Percentiles rank a stretch among this genome's conserved stretches.
Conservation (phyloP, 2,113 vertebrate species). For the Dryoscopus gambensis region DNA sequence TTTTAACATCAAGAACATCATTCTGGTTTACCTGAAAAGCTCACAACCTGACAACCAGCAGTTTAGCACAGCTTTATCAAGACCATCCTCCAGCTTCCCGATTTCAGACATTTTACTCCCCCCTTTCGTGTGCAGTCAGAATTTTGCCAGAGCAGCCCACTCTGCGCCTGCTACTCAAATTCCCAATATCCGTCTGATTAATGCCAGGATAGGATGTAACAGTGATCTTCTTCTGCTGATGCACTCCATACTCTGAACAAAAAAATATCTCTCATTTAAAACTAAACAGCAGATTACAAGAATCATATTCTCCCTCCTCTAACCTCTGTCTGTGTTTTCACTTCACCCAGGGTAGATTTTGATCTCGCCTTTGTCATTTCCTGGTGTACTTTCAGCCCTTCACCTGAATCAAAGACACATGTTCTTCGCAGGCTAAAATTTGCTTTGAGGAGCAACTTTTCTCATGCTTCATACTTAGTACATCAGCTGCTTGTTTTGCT, state of each 20-base stretch:
- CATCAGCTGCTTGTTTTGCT: not conserved
- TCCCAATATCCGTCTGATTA: not conserved
- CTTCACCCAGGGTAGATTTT: not conserved
- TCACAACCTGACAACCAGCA: not conserved
- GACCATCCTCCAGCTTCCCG: not conserved
- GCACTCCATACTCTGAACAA: not conserved
- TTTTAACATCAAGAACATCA: rapidly evolving
- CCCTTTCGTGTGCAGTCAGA: not conserved
- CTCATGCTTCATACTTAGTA: not conserved
- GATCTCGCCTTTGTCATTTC: conserved; percentile 21
- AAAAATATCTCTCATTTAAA: not conserved
- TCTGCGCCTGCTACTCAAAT: not conserved
- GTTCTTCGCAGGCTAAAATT: not conserved
- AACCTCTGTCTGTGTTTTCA: not conserved
- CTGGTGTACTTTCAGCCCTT: not conserved
- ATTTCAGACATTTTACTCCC: not conserved
- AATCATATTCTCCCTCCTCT: not conserved
- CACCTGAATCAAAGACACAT: conserved; percentile 11
- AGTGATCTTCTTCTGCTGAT: not conserved
- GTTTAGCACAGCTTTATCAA: not conserved
- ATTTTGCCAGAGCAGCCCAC: not conserved
- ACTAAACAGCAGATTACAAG: not conserved
- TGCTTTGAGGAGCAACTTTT: not conserved
- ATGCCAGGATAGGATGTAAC: not conserved
- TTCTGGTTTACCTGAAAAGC: not conserved